These are phyloP conservation scores for Dryobates pubescens DNA, from an alignment of 2,797 vertebrate species.

Conservation along the genomic window DNA sequence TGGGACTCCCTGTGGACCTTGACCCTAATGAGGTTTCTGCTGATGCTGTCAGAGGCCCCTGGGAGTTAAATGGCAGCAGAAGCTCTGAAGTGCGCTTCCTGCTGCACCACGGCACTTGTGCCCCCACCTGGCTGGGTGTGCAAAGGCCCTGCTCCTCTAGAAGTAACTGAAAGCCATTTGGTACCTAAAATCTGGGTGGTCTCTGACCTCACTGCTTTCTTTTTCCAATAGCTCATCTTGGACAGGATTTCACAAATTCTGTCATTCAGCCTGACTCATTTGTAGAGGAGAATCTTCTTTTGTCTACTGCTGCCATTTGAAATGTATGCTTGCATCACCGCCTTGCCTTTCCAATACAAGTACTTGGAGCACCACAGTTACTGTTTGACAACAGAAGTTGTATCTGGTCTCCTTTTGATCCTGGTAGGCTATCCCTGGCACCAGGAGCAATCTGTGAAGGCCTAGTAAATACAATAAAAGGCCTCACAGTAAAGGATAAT, in stretches of 20 bases:
- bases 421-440: background rate
- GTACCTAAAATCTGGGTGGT: rapidly evolving
- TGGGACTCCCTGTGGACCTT: rapidly evolving
- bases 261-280: rapidly evolving
- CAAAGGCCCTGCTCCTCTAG: rapidly evolving
- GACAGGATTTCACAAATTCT: background rate
- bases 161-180: rapidly evolving
- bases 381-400: background rate
- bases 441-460: rapidly evolving
- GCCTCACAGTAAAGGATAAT: background rate
- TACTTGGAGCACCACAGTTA: rapidly evolving
- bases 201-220: rapidly evolving
- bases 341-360: background rate
- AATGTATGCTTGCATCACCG: rapidly evolving
- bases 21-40: background rate
- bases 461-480: background rate
- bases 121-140: background rate
- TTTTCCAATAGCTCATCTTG: rapidly evolving
- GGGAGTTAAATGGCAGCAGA: background rate
- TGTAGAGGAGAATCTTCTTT: background rate
- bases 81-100: rapidly evolving
- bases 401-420: rapidly evolving
- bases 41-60: rapidly evolving
- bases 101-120: background rate
- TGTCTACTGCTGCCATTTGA: rapidly evolving